Conservation (phyloP, 2,113 vertebrate species). For the Pluvianellus socialis region DNA sequence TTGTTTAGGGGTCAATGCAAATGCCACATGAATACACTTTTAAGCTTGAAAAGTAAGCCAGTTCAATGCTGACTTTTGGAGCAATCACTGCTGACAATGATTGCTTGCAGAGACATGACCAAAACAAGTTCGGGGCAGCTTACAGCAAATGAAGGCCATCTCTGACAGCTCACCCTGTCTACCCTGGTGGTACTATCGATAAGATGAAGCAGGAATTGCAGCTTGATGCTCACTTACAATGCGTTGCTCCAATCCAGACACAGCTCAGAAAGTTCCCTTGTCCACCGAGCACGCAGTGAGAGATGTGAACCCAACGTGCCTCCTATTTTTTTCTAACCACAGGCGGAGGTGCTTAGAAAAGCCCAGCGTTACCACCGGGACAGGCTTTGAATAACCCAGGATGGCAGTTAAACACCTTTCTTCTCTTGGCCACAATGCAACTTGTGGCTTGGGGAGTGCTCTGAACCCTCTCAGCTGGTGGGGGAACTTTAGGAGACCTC, state of each 20-base stretch:
- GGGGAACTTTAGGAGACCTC: not conserved
- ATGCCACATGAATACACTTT: not conserved
- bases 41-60: not conserved
- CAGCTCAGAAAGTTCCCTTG: not conserved
- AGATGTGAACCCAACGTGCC: not conserved
- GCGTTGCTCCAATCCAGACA: not conserved
- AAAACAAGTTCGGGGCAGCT: not conserved
- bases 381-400: not conserved
- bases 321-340: not conserved
- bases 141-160: not conserved
- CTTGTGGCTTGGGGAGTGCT: not conserved
- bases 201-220: not conserved
- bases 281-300: not conserved
- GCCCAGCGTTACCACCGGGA: not conserved
- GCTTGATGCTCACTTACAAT: not conserved
- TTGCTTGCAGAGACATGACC: not conserved
- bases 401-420: not conserved
- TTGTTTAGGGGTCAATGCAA: not conserved
- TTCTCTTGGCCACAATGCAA: not conserved
- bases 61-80: not conserved
- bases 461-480: not conserved
- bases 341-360: not conserved
- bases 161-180: not conserved
- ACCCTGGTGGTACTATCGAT: not conserved
- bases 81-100: not conserved